A percentile compares a stretch with the other conserved stretches of the same genome.
Conservation (phyloP, 1,140 invertebrate species). For the Magallana ariakensis region DNA sequence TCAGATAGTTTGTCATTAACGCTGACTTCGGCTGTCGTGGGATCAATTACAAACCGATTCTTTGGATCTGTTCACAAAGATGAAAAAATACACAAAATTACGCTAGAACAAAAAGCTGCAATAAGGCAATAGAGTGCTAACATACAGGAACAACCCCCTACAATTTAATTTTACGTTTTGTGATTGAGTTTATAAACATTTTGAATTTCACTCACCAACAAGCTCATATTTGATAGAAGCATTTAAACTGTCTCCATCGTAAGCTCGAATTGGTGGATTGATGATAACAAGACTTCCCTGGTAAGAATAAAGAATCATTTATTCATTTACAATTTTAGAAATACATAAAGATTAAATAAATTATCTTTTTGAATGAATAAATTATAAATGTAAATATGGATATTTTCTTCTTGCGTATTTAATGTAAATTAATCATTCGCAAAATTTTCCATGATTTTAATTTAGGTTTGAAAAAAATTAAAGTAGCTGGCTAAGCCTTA, state of each 20-base stretch:
- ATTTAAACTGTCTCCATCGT: slow-evolving; percentile 59
- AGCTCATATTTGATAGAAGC: slow-evolving; percentile 56
- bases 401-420: too few species aligned
- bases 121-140: background rate
- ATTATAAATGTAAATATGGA: too few species aligned
- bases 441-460: too few species aligned
- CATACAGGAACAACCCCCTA: background rate
- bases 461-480: too few species aligned
- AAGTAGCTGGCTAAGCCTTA: slow-evolving; percentile 28
- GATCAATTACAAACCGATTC: slow-evolving; percentile 51
- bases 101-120: background rate
- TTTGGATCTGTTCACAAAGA: slow-evolving; percentile 32
- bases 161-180: too few species aligned
- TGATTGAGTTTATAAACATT: too few species aligned
- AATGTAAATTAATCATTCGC: too few species aligned
- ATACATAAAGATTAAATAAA: background rate
- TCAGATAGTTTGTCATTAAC: slow-evolving; percentile 36
- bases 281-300: slow-evolving; percentile 53
- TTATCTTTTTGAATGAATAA: background rate
- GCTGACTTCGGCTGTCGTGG: slow-evolving; percentile 42
- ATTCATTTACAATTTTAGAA: background rate
- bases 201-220: slow-evolving; percentile 52
- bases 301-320: background rate
- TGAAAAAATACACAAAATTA: background rate
- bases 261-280: slow-evolving; percentile 55